Evolutionary conservation across 2,113 vertebrate genomes (phyloP).

Genomic region (Capreolus pygargus): DNA sequence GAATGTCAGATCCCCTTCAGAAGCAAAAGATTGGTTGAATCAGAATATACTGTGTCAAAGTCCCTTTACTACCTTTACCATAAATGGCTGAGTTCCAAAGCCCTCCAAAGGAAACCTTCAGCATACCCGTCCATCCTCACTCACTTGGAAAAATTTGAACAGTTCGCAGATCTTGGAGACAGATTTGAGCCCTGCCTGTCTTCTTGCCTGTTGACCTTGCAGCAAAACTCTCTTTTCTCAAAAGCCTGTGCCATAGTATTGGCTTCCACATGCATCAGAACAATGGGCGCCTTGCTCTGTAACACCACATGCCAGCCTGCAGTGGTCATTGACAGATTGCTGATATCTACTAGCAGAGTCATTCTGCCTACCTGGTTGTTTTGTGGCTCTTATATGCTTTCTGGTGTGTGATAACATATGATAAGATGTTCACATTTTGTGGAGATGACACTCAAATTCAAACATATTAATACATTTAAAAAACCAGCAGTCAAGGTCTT

Average conservation of each 20-base stretch:
- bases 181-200: neutral
- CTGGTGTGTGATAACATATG: neutral
- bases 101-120: neutral
- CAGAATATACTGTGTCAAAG: neutral
- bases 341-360: neutral
- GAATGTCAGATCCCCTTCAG: neutral
- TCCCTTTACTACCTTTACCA: neutral
- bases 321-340: neutral
- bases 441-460: neutral
- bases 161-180: neutral
- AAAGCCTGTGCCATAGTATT: neutral
- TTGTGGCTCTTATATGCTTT: neutral
- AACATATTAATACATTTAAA: neutral
- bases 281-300: neutral
- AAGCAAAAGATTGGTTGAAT: neutral
- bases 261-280: neutral
- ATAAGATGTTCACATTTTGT: neutral
- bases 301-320: neutral
- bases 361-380: neutral
- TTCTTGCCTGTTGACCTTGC: neutral
- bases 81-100: neutral
- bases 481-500: neutral
- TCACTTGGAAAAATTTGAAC: neutral
- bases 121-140: neutral
- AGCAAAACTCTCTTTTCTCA: neutral